Evolutionary conservation across 2,888 invertebrate species (phyloP), one percentile per base, ranked within the genome.

Genomic region (Cheilosia soror): DNA sequence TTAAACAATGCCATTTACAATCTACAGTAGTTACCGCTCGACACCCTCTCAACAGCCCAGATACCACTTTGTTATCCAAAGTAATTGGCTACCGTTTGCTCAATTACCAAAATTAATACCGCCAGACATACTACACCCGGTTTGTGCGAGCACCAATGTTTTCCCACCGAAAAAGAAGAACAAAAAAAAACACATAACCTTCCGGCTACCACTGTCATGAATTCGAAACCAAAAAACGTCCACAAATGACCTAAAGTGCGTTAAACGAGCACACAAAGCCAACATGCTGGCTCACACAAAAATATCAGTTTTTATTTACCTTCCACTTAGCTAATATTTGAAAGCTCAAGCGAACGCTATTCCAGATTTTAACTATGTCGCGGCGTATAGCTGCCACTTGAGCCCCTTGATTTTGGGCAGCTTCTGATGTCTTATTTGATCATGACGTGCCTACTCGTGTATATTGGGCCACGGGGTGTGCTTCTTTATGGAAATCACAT

Each of bases 271-370:
- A 62, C 44, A 77, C 69, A 62, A 63, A 69, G 42, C 44, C 68
- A 53, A 62, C 33, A 51, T 55, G 31, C 13, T n/a, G 53, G 6
- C 42, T 5, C n/a, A 40, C 3, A 62, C 55, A 53, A 77, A 62
- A 55, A 57, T 42, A 31, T 44, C 71, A 13, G 44, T 65, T 53
- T 76, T 76, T 76, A 65, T 82, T 82, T 82, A 76, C 71, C 63
- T 71, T 71, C 69, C 68, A 69, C 81, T 69, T 75, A 63, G 55
- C 65, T 69, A 65, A 81, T 81, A 71, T 81, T 81, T 76, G 69
- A 76, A 81, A 76, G 75, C 75, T 65, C 75, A 69, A 69, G 49
- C 69, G 37, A 40, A 63, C 75, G 15, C 15, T 79, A 72, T 65
- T 79, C 79, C 79, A 79, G 72, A 79, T 72, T 49, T 71, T 51